phyloP scores from a whole-genome alignment of 37 sponge, comb jelly and placozoan species.

The Beroe forskalii region DNA sequence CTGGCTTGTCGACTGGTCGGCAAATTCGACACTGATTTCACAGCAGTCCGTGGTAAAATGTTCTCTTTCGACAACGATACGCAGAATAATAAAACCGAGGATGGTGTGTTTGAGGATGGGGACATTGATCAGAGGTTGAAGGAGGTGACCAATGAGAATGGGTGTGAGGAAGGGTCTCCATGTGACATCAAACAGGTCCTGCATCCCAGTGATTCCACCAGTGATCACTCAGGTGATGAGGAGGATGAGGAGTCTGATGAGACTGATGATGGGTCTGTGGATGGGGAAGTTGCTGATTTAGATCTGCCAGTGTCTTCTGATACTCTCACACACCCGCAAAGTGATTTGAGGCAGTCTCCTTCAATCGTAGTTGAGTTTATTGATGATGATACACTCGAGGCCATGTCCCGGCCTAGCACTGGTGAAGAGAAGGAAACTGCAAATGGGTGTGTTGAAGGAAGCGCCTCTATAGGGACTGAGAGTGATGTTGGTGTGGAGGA shows the following conservation, averaged over 20 bases:
- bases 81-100: background rate
- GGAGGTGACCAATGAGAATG: background rate
- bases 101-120: background rate
- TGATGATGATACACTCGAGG: background rate
- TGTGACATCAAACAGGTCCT: background rate
- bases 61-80: background rate
- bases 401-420: background rate
- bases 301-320: background rate
- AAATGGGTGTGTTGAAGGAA: background rate
- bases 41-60: background rate
- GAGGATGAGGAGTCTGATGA: background rate
- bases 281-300: background rate
- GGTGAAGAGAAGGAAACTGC: background rate
- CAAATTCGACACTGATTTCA: constrained; percentile 18
- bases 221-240: background rate
- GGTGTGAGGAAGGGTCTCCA: background rate
- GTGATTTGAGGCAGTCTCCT: background rate
- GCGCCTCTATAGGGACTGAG: background rate
- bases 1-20: constrained; percentile 12
- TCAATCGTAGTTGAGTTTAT: constrained; percentile 29
- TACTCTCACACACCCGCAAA: background rate
- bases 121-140: background rate
- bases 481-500: background rate
- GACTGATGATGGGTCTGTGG: background rate
- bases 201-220: background rate